Conservation (phyloP, 2,797 vertebrate genomes). For the Aphelocoma californica region DNA sequence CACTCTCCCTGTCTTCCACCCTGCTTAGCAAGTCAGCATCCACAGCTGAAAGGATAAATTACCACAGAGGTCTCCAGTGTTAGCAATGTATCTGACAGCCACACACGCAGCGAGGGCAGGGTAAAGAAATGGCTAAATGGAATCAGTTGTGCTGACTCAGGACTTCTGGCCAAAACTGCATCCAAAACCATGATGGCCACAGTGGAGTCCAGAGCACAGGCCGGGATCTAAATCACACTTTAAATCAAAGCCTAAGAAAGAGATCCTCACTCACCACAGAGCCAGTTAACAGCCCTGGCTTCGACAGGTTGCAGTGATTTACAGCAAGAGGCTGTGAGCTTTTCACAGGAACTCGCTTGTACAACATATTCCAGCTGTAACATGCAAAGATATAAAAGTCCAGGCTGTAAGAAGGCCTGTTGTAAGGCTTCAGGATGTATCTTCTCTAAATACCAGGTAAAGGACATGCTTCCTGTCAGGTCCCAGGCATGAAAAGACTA, state of each 20-base stretch:
- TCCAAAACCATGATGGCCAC: slow-evolving; percentile 28
- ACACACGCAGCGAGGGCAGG: background rate
- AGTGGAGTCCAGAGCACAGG: background rate
- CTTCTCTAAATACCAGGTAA: background rate
- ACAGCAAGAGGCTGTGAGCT: background rate
- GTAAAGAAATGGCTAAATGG: slow-evolving; percentile 14
- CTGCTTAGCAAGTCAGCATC: background rate
- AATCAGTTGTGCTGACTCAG: background rate
- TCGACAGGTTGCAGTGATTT: background rate
- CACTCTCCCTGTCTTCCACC: background rate
- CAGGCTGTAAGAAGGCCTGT: background rate
- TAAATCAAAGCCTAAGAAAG: slow-evolving; percentile 49
- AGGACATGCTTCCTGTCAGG: background rate
- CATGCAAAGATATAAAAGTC: background rate
- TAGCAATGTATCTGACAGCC: slow-evolving; percentile 26
- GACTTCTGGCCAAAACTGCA: slow-evolving; percentile 20
- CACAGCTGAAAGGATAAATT: slow-evolving; percentile 2
- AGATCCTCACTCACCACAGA: slow-evolving; percentile 10
- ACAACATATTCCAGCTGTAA: background rate
- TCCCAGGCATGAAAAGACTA: background rate
- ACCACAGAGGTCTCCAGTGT: background rate
- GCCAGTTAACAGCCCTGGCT: background rate
- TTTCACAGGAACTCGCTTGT: background rate
- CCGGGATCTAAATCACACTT: slow-evolving; percentile 8
- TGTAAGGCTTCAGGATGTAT: background rate